These are phyloP conservation scores for Lichenostomus cassidix DNA, from an alignment of 2,113 vertebrate genomes.

Conservation along the genomic window DNA sequence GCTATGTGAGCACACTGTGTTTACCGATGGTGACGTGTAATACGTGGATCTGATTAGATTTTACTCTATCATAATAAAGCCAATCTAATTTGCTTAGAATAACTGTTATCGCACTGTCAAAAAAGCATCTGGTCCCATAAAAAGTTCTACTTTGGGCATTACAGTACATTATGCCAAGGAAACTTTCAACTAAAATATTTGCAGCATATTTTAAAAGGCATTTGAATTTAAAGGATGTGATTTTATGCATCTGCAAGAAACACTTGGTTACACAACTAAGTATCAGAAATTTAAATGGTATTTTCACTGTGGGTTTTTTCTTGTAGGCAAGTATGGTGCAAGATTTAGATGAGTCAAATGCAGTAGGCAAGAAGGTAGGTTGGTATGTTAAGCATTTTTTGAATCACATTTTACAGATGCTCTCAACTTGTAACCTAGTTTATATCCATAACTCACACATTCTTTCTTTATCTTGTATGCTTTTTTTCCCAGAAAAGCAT, in stretches of 20 bases:
- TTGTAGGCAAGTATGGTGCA: neutral
- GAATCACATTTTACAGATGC: neutral
- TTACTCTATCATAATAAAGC: neutral
- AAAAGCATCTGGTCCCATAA: neutral
- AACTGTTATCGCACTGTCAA: neutral
- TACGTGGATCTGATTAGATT: neutral
- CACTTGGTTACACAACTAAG: neutral
- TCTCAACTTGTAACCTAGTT: neutral
- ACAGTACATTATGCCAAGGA: neutral
- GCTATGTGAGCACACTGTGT: neutral
- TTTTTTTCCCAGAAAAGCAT: neutral
- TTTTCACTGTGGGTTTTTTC: neutral
- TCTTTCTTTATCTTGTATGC: neutral
- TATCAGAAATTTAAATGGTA: neutral
- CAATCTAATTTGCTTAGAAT: neutral
- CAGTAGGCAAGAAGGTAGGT: neutral
- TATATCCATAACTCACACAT: neutral
- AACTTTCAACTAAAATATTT: neutral
- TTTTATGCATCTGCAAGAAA: neutral
- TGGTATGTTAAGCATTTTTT: neutral
- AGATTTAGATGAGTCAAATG: neutral
- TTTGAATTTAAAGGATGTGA: neutral
- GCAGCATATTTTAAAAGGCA: neutral
- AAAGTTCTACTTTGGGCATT: neutral
- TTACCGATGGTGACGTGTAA: neutral